Conservation (phyloP, 1,140 invertebrate genomes). For the Cotesia chilonis region DNA sequence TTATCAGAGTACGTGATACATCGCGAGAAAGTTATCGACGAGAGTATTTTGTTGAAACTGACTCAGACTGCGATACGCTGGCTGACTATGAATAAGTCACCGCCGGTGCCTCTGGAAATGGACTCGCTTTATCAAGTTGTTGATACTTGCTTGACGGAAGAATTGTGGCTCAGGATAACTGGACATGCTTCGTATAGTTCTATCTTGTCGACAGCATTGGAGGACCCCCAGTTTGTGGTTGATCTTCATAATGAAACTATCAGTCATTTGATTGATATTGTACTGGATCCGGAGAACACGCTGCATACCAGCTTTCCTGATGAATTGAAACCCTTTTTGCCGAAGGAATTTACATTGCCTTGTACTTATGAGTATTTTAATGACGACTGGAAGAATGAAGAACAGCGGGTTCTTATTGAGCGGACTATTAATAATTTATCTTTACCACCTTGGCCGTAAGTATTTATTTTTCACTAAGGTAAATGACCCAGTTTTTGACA, state of each 20-base stretch:
- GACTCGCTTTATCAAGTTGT: slow-evolving; percentile 69
- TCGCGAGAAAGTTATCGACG: slow-evolving; percentile 58
- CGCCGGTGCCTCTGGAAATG: slow-evolving; percentile 68
- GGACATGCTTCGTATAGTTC: slow-evolving; percentile 64
- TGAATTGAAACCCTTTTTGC: slow-evolving; percentile 65
- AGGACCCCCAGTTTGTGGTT: slow-evolving; percentile 69
- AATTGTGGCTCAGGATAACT: slow-evolving; percentile 72
- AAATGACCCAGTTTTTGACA: no score
- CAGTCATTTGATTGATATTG: slow-evolving; percentile 68
- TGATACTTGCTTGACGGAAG: slow-evolving; percentile 69
- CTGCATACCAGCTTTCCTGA: slow-evolving; percentile 65
- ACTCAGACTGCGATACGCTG: slow-evolving; percentile 69
- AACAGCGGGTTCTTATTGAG: slow-evolving; percentile 51
- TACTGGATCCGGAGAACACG: slow-evolving; percentile 66
- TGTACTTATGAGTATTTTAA: slow-evolving; percentile 69
- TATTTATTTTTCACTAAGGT: slow-evolving; percentile 20
- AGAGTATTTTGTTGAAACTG: slow-evolving; percentile 61
- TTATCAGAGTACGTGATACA: slow-evolving; percentile 56
- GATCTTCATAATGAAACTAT: slow-evolving; percentile 74
- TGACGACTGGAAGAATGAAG: slow-evolving; percentile 63
- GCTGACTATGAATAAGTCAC: slow-evolving; percentile 68
- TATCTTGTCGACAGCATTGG: slow-evolving; percentile 62
- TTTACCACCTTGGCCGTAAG: slow-evolving; percentile 59
- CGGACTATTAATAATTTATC: slow-evolving; percentile 48
- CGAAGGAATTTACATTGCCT: slow-evolving; percentile 53